These are phyloP conservation scores for Lordiphosa andalusiaca DNA, from an alignment of 2,888 invertebrate species.

Conservation along the genomic window DNA sequence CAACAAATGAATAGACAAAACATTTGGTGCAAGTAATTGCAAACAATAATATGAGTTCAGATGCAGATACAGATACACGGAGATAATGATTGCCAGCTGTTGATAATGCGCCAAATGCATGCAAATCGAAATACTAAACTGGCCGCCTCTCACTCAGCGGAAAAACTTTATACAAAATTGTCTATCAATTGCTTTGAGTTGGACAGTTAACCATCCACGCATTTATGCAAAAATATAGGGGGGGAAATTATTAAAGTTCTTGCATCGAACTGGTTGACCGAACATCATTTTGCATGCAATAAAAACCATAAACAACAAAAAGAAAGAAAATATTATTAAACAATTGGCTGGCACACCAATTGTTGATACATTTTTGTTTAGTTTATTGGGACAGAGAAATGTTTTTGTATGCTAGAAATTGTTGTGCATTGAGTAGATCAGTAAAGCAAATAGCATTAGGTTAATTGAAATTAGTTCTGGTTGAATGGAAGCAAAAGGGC, in stretches of 20 bases:
- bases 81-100: constrained; percentile 4
- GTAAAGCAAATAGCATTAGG: constrained; percentile 34
- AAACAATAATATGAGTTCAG: constrained; percentile 48
- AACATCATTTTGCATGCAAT: too few relatives aligned
- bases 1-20: constrained; percentile 51
- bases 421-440: constrained; percentile 1
- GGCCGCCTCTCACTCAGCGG: not conserved
- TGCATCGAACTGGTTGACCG: constrained; percentile 33
- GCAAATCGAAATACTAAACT: constrained; percentile 3
- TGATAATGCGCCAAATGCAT: constrained; percentile 6
- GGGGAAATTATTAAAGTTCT: constrained; percentile 19
- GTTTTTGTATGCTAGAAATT: constrained; percentile 2
- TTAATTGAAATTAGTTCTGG: constrained; percentile 26
- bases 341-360: not conserved
- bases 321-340: too few relatives aligned
- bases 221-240: too few relatives aligned
- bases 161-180: too few relatives aligned
- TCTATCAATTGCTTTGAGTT: too few relatives aligned
- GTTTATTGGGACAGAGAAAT: not conserved
- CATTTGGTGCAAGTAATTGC: constrained; percentile 63
- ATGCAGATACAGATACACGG: constrained; percentile 23
- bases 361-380: not conserved
- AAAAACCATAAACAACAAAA: too few relatives aligned
- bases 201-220: too few relatives aligned
- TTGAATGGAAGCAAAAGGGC: not conserved